Evolutionary conservation across 2,888 invertebrate species (phyloP), one percentile per base, ranked within the genome.

Genomic region (Mesorhabditis sp.): DNA sequence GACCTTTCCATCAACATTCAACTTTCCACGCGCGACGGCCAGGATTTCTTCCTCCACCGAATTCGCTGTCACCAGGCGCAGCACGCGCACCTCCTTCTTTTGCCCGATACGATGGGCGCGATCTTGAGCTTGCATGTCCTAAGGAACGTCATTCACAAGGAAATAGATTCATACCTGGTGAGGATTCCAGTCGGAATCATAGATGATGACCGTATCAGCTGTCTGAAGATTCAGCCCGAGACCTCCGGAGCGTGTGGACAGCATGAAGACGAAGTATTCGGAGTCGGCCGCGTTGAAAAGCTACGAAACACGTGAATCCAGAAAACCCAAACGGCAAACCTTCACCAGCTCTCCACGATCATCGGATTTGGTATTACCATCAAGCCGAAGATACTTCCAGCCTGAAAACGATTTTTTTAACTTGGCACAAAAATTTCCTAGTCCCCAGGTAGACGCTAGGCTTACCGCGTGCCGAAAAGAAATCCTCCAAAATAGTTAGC

Each of bases 141-240:
- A 45, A 79, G 58, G 65, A 45, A 45, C 10, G 10, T 6, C 4
- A 7, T 10, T n/a, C 10, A 7, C 5, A 50, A 6, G 43, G 4
- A 50, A 13, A 41, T 6, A 4, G 41, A 45, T 28, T n/a, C 15
- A 28, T 62, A 28, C 28, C 90, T 97, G 97, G 89, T 98, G 97
- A 3, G 98, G 98, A 90, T 98, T 98, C 98, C 98, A 98, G 88
- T 98, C 98, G 0, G 96, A 97, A 88, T 98, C 98, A 87, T 97
- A 98, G 79, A 98, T 97, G 77, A 98, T 90, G 75, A 98, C 98
- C 28, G 98, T 98, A 87, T 98, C 98, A 4, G 98, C 98, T 70
- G 94, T 93, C 82, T 98, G 98, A 81, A 98, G 89, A 90, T 98
- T 98, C 80, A 98, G 90, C 69, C 98, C 98, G 68, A 98, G 90